A percentile compares a stretch with the other conserved stretches of the same genome.
These are phyloP conservation scores for Eugnorisma glareosa DNA, from an alignment of 2,888 invertebrate species.

Conservation along the genomic window DNA sequence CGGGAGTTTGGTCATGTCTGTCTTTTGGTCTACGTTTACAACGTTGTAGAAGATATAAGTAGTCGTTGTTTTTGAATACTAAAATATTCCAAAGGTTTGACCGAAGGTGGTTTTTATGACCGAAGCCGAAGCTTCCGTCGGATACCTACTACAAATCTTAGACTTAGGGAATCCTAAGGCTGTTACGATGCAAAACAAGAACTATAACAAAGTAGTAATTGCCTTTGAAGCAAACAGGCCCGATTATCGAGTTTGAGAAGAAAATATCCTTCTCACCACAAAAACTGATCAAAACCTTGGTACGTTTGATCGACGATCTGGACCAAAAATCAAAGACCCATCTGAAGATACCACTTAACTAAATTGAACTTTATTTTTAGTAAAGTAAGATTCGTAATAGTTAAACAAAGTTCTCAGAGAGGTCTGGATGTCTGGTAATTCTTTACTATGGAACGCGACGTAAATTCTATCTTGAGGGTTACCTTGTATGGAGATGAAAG, in stretches of 20 bases:
- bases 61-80: background rate
- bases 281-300: slow-evolving; percentile 63
- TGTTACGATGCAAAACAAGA: slow-evolving; percentile 1
- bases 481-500: slow-evolving; percentile 78
- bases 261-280: slow-evolving; percentile 59
- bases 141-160: background rate
- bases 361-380: slow-evolving; percentile 17
- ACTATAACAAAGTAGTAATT: slow-evolving; percentile 11
- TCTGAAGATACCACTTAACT: background rate
- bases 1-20: slow-evolving; percentile 10
- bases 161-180: background rate
- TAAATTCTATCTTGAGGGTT: slow-evolving; percentile 76
- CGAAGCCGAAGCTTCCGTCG: too few species aligned
- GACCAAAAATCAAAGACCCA: slow-evolving; percentile 36
- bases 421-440: slow-evolving; percentile 62
- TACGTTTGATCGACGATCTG: slow-evolving; percentile 48
- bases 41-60: background rate
- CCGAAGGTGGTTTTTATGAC: too few species aligned
- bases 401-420: background rate
- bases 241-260: slow-evolving; percentile 55
- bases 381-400: background rate
- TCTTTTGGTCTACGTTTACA: background rate
- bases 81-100: too few species aligned
- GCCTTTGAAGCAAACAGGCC: slow-evolving; percentile 24
- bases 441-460: slow-evolving; percentile 82